These are phyloP conservation scores for Callithrix jacchus DNA, from an alignment of 2,113 vertebrate genomes.

Conservation along the genomic window DNA sequence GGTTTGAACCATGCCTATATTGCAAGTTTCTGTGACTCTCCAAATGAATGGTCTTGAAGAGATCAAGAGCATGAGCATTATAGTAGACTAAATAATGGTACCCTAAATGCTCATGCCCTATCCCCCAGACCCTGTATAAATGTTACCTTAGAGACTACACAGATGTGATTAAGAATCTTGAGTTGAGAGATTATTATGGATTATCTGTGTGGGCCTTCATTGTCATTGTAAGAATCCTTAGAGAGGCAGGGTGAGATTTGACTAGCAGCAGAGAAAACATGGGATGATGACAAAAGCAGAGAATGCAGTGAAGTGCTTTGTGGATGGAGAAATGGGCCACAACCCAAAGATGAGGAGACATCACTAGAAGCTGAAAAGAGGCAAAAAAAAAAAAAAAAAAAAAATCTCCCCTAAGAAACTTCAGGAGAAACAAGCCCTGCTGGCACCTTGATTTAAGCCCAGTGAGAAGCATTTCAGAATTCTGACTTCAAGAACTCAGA, in stretches of 20 bases:
- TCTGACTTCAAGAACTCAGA: not conserved
- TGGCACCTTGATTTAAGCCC: not conserved
- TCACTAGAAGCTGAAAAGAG: not conserved
- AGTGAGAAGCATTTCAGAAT: not conserved
- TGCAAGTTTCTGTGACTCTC: not conserved
- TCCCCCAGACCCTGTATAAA: not conserved
- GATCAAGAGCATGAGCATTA: not conserved
- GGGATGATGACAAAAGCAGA: not conserved
- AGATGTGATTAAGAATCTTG: not conserved
- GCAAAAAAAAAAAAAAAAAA: not conserved
- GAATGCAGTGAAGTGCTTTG: not conserved
- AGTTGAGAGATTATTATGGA: not conserved
- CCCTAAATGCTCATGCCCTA: not conserved
- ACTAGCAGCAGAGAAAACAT: not conserved
- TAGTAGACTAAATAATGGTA: not conserved
- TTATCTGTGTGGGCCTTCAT: not conserved
- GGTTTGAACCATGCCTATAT: not conserved
- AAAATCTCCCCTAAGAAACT: not conserved
- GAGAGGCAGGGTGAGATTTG: not conserved
- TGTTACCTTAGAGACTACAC: not conserved
- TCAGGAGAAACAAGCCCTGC: not conserved
- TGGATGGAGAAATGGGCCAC: not conserved
- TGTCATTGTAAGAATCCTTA: not conserved
- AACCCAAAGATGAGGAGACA: too few relatives aligned
- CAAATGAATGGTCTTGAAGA: not conserved